Evolutionary conservation across 2,797 vertebrate genomes (phyloP), one percentile per base, ranked within the genome.

Genomic region (Phataginus tricuspis): DNA sequence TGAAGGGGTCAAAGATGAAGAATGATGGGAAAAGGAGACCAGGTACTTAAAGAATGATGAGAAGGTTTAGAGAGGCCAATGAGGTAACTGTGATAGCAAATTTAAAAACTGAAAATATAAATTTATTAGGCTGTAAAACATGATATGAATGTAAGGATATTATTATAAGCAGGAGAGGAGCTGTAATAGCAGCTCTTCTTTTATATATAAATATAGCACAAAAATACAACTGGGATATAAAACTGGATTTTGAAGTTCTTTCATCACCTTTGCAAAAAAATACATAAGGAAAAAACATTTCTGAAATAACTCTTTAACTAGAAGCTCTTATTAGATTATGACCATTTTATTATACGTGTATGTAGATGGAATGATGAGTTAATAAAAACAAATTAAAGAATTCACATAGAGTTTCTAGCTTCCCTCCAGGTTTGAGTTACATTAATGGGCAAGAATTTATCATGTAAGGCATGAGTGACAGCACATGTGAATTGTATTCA

Each of bases 341-440:
- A 83, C 37, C 49, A 71, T 96, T 79, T 96, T 96, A 89, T 97
- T 98, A 94, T 45, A 95, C 86, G 10, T 64, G 19, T 25, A 49
- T 64, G 19, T 25, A 49, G 59, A 59, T 92, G 72, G 66, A 85
- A 14, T 59, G 57, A 19, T 75, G 74, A 88, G 84, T 97, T 97
- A 80, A 82, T 78, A 96, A 94, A 94, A 94, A 90, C 57, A 96
- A 98, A 91, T 23, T n/a, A 31, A 77, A 91, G 19, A 53, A 90
- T 86, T 98, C 94, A 88, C 16, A 57, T n/a, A 79, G 94, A 80
- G 5, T 88, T 96, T 42, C 74, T 88, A 97, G 64, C 25, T 97
- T 83, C 71, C 34, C 72, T 97, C 72, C 80, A 39, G 69, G 94
- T 69, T 16, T 95, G 71, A 94, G 72, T 97, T 95, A 94, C 75